Evolutionary conservation across 1,140 invertebrate genomes (phyloP).

Genomic region (Schlechtendalia chinensis): DNA sequence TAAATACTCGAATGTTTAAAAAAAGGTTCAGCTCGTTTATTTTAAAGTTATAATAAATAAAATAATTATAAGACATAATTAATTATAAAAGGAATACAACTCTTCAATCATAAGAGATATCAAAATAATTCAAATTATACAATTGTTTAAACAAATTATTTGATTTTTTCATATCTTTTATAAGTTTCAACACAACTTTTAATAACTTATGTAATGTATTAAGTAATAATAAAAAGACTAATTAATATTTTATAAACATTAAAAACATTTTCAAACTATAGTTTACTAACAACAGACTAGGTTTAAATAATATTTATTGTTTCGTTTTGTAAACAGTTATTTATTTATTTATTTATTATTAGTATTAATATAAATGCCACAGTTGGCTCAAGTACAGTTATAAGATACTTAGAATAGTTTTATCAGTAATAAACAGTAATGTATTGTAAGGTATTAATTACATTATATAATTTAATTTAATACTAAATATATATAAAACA

Average conservation of each 20-base stretch:
- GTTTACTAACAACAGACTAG: background rate
- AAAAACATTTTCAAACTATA: background rate
- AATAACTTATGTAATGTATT: background rate
- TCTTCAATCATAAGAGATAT: background rate
- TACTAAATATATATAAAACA: no score
- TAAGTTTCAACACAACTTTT: background rate
- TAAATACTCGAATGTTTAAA: no score
- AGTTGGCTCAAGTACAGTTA: no score
- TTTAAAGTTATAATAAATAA: no score
- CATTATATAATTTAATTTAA: no score
- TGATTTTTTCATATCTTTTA: background rate
- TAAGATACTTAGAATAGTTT: no score
- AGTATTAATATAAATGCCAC: no score
- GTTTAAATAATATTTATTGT: background rate
- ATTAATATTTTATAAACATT: background rate
- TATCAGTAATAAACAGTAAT: no score
- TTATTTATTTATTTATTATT: no score
- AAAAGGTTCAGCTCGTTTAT: no score
- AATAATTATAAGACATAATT: background rate
- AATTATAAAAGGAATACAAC: background rate
- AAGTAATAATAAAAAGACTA: background rate
- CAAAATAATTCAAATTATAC: background rate
- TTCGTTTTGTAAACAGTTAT: no score
- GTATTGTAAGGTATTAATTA: no score
- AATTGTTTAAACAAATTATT: background rate